Base-by-base conservation (phyloP, 1,140 invertebrate genomes). In the Drosophila teissieri region DNA sequence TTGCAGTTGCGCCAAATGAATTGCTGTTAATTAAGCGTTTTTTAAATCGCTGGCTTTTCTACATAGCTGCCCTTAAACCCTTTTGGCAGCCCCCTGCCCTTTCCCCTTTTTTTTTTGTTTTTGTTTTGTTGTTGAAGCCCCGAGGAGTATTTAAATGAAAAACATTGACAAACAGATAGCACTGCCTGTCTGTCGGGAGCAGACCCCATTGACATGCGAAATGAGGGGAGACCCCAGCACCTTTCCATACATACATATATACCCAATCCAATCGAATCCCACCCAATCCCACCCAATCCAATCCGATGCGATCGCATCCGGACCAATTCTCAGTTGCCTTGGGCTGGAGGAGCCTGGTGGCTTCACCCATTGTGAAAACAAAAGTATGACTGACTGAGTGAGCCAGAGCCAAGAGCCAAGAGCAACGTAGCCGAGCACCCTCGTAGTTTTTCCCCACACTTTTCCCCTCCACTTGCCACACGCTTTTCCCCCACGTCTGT, bases 311-410 rank as follows among this genome's bases (percentile, higher is more conserved):
- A 31, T 22, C 31, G 15, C 34, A 37, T 14, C 8, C 49, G 27
- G 27, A 15, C 24, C 31, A 14, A 45, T 27, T 3, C 36, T 10
- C 36, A 10, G 27, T 57, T 19, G 46, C 46, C 22, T 14, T n/a
- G 11, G 11, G 12, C n/a, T n/a, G n/a, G n/a, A n/a, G 17, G 19
- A 19, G 19, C 19, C 19, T 2, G 19, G n/a, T n/a, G n/a, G n/a
- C n/a, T n/a, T n/a, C 37, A 22, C 45, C 34, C 15, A 51, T 51
- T 52, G 55, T 63, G 74, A 83, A 83, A 77, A 88, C 83, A 86
- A 88, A 88, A 86, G 83, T 86, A 88, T 86, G 83, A 86, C 83
- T 75, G 83, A 88, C 75, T 86, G 83, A 70, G 53, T 70, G 37
- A 40, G 72, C 73, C 80, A 64, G 79, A 64, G 83, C 19, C 19